These are phyloP conservation scores for Loriculus beryllinus DNA, from an alignment of 2,797 vertebrate genomes.

Conservation along the genomic window DNA sequence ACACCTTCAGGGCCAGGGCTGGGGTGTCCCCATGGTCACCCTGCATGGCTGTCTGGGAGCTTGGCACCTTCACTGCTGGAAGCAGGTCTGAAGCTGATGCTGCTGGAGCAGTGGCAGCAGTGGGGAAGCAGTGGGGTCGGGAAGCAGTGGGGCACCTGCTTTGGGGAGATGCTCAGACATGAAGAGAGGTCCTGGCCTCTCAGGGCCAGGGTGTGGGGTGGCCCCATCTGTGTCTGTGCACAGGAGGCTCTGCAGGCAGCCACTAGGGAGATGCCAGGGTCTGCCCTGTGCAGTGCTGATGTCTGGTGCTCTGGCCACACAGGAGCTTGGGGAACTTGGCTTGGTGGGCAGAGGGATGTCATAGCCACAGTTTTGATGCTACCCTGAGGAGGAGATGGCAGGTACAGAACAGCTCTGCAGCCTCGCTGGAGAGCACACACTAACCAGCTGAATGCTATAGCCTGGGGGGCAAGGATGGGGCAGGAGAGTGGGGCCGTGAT, in stretches of 20 bases:
- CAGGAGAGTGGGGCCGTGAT: rapidly evolving
- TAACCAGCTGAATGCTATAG: neutral
- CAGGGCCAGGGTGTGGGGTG: neutral
- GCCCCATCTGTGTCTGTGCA: rapidly evolving
- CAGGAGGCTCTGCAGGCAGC: neutral
- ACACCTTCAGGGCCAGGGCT: neutral
- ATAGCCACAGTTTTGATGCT: rapidly evolving
- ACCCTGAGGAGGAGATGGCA: neutral
- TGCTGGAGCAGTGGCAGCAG: rapidly evolving
- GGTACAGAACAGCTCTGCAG: neutral
- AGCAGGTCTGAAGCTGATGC: neutral
- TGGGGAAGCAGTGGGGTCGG: no score
- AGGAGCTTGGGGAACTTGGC: neutral
- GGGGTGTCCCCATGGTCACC: neutral
- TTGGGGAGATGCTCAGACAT: neutral
- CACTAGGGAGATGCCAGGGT: no score
- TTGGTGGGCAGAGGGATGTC: neutral
- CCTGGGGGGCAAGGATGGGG: neutral
- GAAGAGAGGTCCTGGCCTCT: neutral
- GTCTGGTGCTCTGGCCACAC: rapidly evolving
- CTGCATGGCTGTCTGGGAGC: rapidly evolving
- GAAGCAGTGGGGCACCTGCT: neutral
- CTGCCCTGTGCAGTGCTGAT: neutral
- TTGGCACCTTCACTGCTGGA: neutral
- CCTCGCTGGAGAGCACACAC: neutral